Percentiles rank a stretch among this genome's conserved stretches.
These are phyloP conservation scores for Lepidurus apus DNA, from an alignment of 1,140 invertebrate genomes.

Conservation along the genomic window DNA sequence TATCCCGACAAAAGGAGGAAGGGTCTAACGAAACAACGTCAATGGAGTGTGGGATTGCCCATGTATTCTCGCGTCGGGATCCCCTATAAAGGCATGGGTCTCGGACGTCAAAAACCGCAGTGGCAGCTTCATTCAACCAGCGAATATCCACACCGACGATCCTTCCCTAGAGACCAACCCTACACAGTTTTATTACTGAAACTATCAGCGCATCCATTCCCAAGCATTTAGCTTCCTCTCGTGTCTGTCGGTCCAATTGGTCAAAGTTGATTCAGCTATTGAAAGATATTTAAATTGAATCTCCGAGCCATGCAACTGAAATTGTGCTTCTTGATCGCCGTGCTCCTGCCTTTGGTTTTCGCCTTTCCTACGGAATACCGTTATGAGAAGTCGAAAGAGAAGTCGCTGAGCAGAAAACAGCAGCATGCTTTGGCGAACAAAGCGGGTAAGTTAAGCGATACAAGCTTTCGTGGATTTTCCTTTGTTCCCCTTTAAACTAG, in stretches of 20 bases:
- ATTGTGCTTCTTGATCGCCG: not conserved
- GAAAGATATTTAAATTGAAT: too few relatives aligned
- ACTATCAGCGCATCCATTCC: not conserved
- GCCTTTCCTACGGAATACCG: constrained; percentile 10
- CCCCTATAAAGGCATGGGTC: constrained; percentile 15
- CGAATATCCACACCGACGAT: not conserved
- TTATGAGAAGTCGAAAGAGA: constrained; percentile 1
- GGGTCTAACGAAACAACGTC: constrained; percentile 8
- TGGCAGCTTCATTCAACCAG: constrained; percentile 11
- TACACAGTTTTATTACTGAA: not conserved
- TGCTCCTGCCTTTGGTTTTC: constrained; percentile 13
- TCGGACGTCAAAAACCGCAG: constrained; percentile 14
- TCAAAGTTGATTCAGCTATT: too few relatives aligned
- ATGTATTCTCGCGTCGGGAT: not conserved
- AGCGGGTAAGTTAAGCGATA: constrained; percentile 1
- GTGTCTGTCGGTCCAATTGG: too few relatives aligned
- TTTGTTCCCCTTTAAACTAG: not conserved
- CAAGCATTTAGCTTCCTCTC: too few relatives aligned
- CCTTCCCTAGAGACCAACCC: not conserved
- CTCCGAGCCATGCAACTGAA: not conserved
- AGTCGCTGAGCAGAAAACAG: constrained; percentile 4
- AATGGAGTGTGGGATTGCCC: constrained; percentile 21
- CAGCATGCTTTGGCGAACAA: not conserved
- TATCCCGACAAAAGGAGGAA: not conserved
- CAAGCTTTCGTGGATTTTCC: not conserved